These are phyloP conservation scores for Salvator merianae DNA, from an alignment of 2,113 vertebrate species.

Conservation along the genomic window DNA sequence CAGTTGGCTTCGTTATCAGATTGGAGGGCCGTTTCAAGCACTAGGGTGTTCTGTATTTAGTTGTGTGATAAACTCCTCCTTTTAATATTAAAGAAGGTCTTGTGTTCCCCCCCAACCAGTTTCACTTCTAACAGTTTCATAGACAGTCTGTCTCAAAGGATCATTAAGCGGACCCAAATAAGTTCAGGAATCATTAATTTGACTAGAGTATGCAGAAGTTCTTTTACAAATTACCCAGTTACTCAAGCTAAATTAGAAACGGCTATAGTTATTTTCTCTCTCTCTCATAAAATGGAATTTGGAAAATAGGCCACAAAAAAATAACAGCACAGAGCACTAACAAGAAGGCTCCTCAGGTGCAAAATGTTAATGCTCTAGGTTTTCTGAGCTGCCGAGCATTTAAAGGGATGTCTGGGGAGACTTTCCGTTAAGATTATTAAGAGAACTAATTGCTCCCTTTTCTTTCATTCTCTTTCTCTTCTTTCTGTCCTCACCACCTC, in stretches of 20 bases:
- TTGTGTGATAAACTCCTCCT: conserved; percentile 5
- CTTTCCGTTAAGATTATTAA: neutral
- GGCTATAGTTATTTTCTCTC: conserved; percentile 45
- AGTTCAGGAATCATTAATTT: conserved; percentile 39
- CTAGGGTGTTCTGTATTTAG: conserved; percentile 2
- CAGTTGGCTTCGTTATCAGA: neutral
- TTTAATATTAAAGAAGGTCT: neutral
- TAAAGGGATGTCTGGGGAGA: conserved; percentile 1
- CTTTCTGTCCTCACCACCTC: neutral
- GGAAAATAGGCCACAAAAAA: conserved; percentile 42
- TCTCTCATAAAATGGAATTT: conserved; percentile 25
- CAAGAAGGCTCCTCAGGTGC: conserved; percentile 37
- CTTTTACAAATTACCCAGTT: conserved; percentile 26
- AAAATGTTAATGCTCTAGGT: conserved; percentile 43
- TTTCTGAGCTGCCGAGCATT: conserved; percentile 34
- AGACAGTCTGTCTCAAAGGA: conserved; percentile 15
- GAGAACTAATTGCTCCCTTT: conserved; percentile 4
- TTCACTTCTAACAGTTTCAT: conserved; percentile 28
- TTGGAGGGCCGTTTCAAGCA: neutral
- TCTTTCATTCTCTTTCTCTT: conserved; percentile 14
- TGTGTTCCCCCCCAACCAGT: neutral
- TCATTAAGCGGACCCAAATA: conserved; percentile 1
- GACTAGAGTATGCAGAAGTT: conserved; percentile 19
- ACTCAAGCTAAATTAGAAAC: conserved; percentile 40
- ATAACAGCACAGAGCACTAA: conserved; percentile 16